phyloP scores from a whole-genome alignment of 2,888 invertebrate genomes.

The Scaptomyza parva region DNA sequence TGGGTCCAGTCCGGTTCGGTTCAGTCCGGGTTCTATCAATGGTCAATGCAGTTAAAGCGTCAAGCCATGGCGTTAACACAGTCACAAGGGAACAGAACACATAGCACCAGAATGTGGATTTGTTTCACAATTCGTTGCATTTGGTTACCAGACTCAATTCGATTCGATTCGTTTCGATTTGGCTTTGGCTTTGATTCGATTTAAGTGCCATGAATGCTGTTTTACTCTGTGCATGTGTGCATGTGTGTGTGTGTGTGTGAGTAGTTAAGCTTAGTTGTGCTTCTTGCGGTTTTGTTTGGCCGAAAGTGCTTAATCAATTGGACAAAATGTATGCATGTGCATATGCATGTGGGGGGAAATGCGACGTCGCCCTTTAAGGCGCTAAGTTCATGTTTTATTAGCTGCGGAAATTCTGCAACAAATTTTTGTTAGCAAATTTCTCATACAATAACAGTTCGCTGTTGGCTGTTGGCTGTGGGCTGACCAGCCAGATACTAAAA shows the following conservation, averaged over 20 bases:
- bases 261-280: constrained; percentile 25
- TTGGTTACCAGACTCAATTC: constrained; percentile 42
- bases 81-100: constrained; percentile 24
- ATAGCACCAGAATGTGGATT: constrained; percentile 20
- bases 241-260: constrained; percentile 14
- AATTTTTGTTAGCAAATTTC: constrained; percentile 49
- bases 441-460: constrained; percentile 6
- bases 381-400: constrained; percentile 36
- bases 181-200: constrained; percentile 25
- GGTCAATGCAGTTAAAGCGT: constrained; percentile 47
- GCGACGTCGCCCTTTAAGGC: constrained; percentile 42
- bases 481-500: constrained; percentile 19
- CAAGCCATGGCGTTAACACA: constrained; percentile 56
- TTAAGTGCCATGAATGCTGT: constrained; percentile 38
- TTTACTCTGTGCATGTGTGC: constrained; percentile 1
- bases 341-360: constrained; percentile 27
- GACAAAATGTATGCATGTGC: constrained; percentile 37
- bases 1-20: constrained; percentile 1
- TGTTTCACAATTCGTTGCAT: constrained; percentile 57
- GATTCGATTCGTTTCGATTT: constrained; percentile 19
- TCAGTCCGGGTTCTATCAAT: too few species aligned
- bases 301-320: constrained; percentile 66
- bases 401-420: constrained; percentile 52
- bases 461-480: too few species aligned
- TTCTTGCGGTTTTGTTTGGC: constrained; percentile 44